phyloP scores from a whole-genome alignment of 37 sponge, comb jelly and placozoan genomes.

The Spongilla lacustris region DNA sequence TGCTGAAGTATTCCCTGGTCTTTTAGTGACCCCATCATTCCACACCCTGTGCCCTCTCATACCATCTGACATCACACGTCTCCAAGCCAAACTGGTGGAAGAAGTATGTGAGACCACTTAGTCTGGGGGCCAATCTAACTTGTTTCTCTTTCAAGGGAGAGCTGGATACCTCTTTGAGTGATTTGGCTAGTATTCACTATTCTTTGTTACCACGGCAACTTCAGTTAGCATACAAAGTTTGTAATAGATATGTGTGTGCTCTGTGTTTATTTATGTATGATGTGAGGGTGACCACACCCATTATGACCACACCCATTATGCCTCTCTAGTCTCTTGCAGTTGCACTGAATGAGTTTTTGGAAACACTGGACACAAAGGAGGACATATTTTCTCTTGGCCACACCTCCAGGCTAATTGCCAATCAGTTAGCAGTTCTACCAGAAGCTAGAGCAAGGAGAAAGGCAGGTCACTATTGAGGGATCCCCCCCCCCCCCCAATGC shows the following conservation, averaged over 20 bases:
- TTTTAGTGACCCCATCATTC: constrained; percentile 52
- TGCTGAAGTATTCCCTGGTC: constrained; percentile 36
- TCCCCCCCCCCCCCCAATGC: not conserved
- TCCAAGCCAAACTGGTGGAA: constrained; percentile 19
- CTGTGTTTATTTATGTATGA: not conserved
- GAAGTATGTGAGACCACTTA: constrained; percentile 10
- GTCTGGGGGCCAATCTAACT: too few species aligned
- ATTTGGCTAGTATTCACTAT: constrained; percentile 37
- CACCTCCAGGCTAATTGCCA: constrained; percentile 63
- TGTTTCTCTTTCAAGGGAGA: constrained; percentile 21
- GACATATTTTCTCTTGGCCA: constrained; percentile 74
- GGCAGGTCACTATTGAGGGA: constrained; percentile 9
- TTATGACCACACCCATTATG: not conserved
- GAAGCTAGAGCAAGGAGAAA: constrained; percentile 49
- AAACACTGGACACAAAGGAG: constrained; percentile 40
- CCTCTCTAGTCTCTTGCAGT: constrained; percentile 43
- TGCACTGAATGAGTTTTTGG: constrained; percentile 31
- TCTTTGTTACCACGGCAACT: constrained; percentile 38
- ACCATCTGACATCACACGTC: constrained; percentile 37
- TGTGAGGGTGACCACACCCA: not conserved
- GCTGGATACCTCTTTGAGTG: constrained; percentile 12
- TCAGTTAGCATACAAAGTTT: constrained; percentile 37
- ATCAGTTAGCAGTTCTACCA: constrained; percentile 35
- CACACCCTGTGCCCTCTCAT: constrained; percentile 52
- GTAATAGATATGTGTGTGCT: not conserved